Percentiles rank a stretch among this genome's conserved stretches.
phyloP scores from a whole-genome alignment of 2,797 vertebrate species.

The Monodelphis domestica region DNA sequence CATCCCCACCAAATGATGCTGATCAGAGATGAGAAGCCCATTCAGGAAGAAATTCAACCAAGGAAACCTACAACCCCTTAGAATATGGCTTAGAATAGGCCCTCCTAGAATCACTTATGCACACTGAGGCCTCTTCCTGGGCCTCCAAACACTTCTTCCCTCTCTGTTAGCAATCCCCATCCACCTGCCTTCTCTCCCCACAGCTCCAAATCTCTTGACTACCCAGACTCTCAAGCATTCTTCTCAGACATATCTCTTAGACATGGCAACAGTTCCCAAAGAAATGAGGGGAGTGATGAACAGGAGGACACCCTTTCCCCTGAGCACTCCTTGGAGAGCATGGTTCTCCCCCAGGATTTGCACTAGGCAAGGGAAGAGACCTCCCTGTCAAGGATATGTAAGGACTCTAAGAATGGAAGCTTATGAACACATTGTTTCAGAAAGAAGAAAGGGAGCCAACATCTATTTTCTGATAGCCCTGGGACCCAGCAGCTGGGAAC shows the following conservation, averaged over 20 bases:
- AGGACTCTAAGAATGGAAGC: too few relatives aligned
- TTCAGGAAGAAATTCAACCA: not conserved
- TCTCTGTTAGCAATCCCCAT: not conserved
- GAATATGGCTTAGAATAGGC: not conserved
- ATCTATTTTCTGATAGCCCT: too few relatives aligned
- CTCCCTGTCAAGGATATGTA: too few relatives aligned
- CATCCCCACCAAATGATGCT: not conserved
- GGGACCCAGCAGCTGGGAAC: too few relatives aligned
- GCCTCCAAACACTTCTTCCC: not conserved
- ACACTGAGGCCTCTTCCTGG: not conserved
- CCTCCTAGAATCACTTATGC: not conserved
- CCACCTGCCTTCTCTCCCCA: not conserved
- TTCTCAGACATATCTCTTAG: not conserved
- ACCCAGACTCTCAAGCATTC: not conserved
- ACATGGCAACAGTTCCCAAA: too few relatives aligned
- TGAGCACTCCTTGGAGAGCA: too few relatives aligned
- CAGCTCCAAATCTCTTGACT: not conserved
- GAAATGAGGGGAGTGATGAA: too few relatives aligned
- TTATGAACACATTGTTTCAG: too few relatives aligned
- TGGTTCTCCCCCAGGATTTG: too few relatives aligned
- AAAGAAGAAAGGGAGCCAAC: too few relatives aligned
- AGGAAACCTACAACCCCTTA: not conserved
- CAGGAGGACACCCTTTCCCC: too few relatives aligned
- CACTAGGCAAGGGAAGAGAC: too few relatives aligned
- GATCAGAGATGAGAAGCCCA: not conserved